Conservation (phyloP, 1,140 invertebrate genomes). For the Teleogryllus occipitalis region DNA sequence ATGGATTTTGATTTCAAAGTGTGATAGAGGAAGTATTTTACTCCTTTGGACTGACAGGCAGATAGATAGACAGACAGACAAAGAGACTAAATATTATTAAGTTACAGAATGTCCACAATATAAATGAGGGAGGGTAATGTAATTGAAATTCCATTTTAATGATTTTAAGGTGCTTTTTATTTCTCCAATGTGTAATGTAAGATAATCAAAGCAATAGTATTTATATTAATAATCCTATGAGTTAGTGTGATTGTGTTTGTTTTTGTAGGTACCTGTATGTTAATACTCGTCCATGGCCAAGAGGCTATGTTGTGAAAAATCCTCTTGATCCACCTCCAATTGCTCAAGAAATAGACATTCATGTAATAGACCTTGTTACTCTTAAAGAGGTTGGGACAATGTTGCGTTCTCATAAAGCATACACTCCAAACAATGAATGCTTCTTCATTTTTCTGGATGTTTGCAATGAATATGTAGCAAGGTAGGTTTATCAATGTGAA, state of each 20-base stretch:
- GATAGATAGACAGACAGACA: too few species aligned
- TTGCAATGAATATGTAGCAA: conserved; percentile 76
- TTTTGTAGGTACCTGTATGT: conserved; percentile 68
- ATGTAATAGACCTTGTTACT: conserved; percentile 75
- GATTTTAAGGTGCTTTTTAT: too few species aligned
- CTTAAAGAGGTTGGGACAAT: conserved; percentile 73
- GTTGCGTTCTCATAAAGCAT: conserved; percentile 75
- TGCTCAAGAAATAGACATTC: conserved; percentile 86
- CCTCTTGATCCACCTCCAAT: conserved; percentile 76
- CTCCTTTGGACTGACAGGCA: too few species aligned
- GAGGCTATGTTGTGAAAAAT: conserved; percentile 67
- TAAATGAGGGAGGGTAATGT: too few species aligned
- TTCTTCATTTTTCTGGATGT: conserved; percentile 87
- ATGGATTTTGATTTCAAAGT: too few species aligned
- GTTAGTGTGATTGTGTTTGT: neutral
- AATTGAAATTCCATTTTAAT: too few species aligned
- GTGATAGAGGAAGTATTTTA: too few species aligned
- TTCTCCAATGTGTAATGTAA: too few species aligned
- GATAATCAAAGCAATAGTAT: too few species aligned
- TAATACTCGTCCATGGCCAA: conserved; percentile 78
- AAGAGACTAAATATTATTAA: too few species aligned
- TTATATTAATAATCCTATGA: too few species aligned
- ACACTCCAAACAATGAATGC: conserved; percentile 79
- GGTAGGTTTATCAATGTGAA: conserved; percentile 41
- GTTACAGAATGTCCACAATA: too few species aligned